Conservation (phyloP, 2,797 vertebrate species). For the Kryptopterus vitreolus region DNA sequence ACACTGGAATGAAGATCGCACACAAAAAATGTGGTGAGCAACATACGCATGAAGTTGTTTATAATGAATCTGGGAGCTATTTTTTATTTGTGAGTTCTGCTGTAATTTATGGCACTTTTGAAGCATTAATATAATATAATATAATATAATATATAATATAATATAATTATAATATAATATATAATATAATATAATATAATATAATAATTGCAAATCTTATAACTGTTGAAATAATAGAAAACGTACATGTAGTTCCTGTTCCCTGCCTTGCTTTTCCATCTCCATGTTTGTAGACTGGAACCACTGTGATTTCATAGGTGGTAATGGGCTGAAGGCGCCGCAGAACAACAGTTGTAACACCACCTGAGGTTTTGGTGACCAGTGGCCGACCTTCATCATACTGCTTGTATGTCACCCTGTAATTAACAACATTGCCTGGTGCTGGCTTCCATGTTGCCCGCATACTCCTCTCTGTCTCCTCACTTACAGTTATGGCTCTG, state of each 20-base stretch:
- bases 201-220: not conserved
- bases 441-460: conserved; percentile 89
- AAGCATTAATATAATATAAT: not conserved
- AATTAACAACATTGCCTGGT: conserved; percentile 89
- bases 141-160: too few species aligned
- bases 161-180: too few species aligned
- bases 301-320: conserved; percentile 87
- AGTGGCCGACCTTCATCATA: conserved; percentile 81
- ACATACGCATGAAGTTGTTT: not conserved
- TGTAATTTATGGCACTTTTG: not conserved
- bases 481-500: conserved; percentile 81
- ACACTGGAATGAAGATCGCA: conserved; percentile 69
- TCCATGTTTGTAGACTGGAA: conserved; percentile 88
- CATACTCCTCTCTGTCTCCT: conserved; percentile 91
- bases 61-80: not conserved
- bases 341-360: conserved; percentile 79
- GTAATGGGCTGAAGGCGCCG: conserved; percentile 85
- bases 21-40: not conserved
- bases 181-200: too few species aligned
- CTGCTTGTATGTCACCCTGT: conserved; percentile 89
- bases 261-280: conserved; percentile 91
- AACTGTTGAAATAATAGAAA: conserved; percentile 22
- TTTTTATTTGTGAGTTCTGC: not conserved
- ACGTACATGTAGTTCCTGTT: conserved; percentile 90
- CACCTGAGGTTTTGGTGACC: conserved; percentile 82